Evolutionary conservation across 2,888 invertebrate species (phyloP).

Genomic region (Cataglyphis rosenhaueri): DNA sequence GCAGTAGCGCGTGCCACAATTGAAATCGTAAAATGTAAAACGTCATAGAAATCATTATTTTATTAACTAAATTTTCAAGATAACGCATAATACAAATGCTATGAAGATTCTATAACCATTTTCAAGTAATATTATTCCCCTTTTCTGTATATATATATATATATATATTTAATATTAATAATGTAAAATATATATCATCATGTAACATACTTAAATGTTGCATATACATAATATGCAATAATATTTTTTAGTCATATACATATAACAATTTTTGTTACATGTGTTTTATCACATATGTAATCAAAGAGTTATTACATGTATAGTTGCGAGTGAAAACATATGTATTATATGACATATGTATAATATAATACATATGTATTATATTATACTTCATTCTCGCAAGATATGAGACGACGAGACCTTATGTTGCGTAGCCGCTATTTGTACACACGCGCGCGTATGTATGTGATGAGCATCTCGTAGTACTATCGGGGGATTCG

Average conservation of each 20-base stretch:
- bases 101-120: background rate
- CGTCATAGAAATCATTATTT: conserved; percentile 23
- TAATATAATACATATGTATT: background rate
- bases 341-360: background rate
- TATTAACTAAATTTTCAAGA: background rate
- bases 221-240: background rate
- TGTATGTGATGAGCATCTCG: background rate
- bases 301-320: background rate
- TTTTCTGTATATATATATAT: background rate
- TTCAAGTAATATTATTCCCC: background rate
- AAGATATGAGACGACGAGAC: conserved; percentile 5
- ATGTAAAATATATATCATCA: background rate
- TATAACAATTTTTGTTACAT: conserved; percentile 10
- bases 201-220: background rate
- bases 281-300: background rate
- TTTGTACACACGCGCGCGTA: background rate
- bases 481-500: conserved; percentile 48
- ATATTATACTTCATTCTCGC: conserved; percentile 23
- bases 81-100: background rate
- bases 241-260: background rate
- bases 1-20: conserved; percentile 13
- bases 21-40: conserved; percentile 46
- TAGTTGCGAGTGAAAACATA: conserved; percentile 5
- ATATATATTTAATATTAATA: background rate
- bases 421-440: conserved; percentile 24